Base-by-base conservation (phyloP, 2,113 vertebrate species). In the Eidolon helvum region DNA sequence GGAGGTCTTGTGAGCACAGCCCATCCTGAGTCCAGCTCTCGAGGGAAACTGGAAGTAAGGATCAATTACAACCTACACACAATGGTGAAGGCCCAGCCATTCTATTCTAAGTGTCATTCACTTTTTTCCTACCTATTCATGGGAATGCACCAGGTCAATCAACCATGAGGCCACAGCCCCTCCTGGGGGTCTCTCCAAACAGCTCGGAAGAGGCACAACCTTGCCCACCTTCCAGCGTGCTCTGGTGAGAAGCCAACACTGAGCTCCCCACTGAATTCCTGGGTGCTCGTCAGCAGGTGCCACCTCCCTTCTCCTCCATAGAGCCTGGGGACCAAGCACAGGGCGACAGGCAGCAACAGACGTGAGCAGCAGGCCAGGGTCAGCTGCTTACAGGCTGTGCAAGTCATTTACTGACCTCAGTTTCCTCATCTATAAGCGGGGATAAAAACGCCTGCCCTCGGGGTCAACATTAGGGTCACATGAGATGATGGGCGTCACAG, bases 101-200 rank as follows among this genome's bases (percentile, higher is more conserved):
- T 38, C 40, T 53, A 19, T 15, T 6, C 15, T 2, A 45, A 35
- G 24, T 1, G 0, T 19, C 40, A 1, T 4, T 45, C 30, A 12
- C 35, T 33, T 35, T 4, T 19, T 45, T 35, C 66, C 88, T 26
- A 3, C 66, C 28, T 30, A 28, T 30, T 69, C 59, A 35, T 3
- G 5, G 78, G 85, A 80, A 66, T 11, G 26, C 2, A 45, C 16
- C 45, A 61, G 55, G 19, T 66, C 63, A 21, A 28, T 55, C 30
- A 18, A 65, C 53, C 10, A 4, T 1, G 35, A 91, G 33, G 40
- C 30, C 57, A 38, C 48, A n/a, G 48, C 11, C 15, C 4, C 28
- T 28, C 50, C 71, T n/a, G 5, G 68, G 45, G 43, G 1, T 69
- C 57, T 59, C 80, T 59, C 63, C 65, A 55, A 18, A 40, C 11